Conservation (phyloP, 1,140 invertebrate genomes). For the Danaus plexippus region DNA sequence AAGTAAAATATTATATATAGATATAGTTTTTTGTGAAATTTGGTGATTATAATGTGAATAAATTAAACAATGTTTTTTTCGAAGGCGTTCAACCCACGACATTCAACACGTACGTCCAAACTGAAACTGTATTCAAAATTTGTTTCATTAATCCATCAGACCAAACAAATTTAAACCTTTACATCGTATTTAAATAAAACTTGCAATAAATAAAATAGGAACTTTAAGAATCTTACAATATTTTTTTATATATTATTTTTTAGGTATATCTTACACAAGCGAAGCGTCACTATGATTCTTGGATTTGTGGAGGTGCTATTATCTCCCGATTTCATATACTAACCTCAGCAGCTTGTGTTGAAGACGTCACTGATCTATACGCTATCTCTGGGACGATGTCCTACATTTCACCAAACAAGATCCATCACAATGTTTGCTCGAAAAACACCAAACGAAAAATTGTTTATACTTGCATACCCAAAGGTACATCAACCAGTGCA, state of each 20-base stretch:
- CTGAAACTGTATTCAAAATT: too few relatives aligned
- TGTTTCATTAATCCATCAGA: too few relatives aligned
- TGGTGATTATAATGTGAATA: too few relatives aligned
- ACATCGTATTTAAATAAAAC: too few relatives aligned
- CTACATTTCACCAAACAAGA: constrained; percentile 22
- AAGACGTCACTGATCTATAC: constrained; percentile 35
- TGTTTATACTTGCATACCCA: constrained; percentile 32
- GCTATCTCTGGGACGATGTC: constrained; percentile 33
- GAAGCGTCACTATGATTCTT: constrained; percentile 27
- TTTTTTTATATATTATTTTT: neutral
- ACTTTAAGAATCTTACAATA: too few relatives aligned
- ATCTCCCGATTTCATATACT: constrained; percentile 26
- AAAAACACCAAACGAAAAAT: constrained; percentile 34
- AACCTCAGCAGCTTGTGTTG: constrained; percentile 41
- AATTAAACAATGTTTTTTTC: too few relatives aligned
- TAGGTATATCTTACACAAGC: constrained; percentile 39
- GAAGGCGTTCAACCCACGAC: too few relatives aligned
- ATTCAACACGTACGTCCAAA: too few relatives aligned
- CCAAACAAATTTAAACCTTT: too few relatives aligned
- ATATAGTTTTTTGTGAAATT: too few relatives aligned
- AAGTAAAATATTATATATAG: too few relatives aligned
- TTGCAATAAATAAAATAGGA: too few relatives aligned
- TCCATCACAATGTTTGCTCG: constrained; percentile 26
- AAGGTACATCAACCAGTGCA: constrained; percentile 18
- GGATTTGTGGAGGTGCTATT: constrained; percentile 40